phyloP scores from a whole-genome alignment of 2,797 vertebrate species.

The Nothura maculosa region DNA sequence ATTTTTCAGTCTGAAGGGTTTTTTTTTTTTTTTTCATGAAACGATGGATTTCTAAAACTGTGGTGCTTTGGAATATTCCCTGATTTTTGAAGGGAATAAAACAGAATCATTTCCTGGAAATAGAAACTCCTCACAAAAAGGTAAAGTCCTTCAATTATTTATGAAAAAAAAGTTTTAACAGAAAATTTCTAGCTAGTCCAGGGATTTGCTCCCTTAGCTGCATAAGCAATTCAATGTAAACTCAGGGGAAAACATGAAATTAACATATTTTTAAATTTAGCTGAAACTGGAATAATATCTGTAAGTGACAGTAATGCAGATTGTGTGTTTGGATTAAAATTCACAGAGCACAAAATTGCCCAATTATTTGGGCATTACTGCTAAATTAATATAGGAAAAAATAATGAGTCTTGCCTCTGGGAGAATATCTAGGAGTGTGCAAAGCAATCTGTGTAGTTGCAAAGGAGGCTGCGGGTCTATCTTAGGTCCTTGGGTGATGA shows the following conservation, averaged over 20 bases:
- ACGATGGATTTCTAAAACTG: fast-evolving
- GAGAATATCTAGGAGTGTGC: background rate
- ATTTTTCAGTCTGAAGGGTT: background rate
- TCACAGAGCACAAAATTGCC: background rate
- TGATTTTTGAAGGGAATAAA: background rate
- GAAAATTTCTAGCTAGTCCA: background rate
- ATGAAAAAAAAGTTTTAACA: background rate
- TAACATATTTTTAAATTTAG: background rate
- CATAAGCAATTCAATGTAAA: background rate
- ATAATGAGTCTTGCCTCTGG: background rate
- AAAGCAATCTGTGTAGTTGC: background rate
- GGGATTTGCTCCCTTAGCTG: background rate
- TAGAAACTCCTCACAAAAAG: background rate
- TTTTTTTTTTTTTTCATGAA: background rate
- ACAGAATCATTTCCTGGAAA: background rate
- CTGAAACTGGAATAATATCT: background rate
- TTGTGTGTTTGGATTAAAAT: background rate
- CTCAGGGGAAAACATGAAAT: background rate
- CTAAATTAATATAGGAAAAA: background rate
- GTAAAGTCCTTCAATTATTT: background rate
- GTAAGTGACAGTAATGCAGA: background rate
- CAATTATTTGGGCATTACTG: background rate
- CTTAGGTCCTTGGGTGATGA: background rate
- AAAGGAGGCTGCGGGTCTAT: background rate
- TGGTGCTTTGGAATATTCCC: background rate